A percentile compares a stretch with the other conserved stretches of the same genome.
Evolutionary conservation across 1,140 invertebrate genomes (phyloP).

Genomic region (Proales similis): DNA sequence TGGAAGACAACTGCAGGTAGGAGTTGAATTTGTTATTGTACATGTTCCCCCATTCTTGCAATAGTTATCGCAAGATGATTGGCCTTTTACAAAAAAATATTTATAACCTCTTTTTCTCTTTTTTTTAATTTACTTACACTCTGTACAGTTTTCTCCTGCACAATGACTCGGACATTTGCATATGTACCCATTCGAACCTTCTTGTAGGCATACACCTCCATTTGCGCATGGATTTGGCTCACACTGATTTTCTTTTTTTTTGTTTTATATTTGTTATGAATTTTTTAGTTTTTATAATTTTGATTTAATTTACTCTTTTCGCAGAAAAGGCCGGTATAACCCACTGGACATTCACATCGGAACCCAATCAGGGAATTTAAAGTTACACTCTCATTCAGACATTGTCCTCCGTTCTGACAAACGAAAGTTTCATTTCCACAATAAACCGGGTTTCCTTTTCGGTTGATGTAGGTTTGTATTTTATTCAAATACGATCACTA

Average conservation of each 20-base stretch:
- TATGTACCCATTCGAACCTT: conserved; percentile 22
- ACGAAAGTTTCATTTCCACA: neutral
- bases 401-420: conserved; percentile 45
- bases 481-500: neutral
- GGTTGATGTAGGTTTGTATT: neutral
- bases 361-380: conserved; percentile 7
- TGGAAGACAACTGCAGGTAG: conserved; percentile 4
- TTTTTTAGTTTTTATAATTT: neutral
- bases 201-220: conserved; percentile 17
- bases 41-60: conserved; percentile 29
- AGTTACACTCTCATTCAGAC: conserved; percentile 31
- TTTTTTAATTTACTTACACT: neutral
- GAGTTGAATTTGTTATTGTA: neutral
- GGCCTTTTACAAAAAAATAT: neutral
- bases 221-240: conserved; percentile 37
- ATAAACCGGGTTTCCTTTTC: neutral
- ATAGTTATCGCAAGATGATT: neutral
- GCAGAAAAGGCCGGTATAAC: conserved; percentile 42
- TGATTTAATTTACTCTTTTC: conserved; percentile 54
- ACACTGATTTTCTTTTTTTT: conserved; percentile 36
- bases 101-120: no score
- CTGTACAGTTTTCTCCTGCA: conserved; percentile 4
- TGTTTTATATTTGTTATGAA: neutral
- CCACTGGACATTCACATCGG: conserved; percentile 55
- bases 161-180: conserved; percentile 36